Conservation (phyloP, 2,888 invertebrate species). For the Xanthorhoe spadicearia region DNA sequence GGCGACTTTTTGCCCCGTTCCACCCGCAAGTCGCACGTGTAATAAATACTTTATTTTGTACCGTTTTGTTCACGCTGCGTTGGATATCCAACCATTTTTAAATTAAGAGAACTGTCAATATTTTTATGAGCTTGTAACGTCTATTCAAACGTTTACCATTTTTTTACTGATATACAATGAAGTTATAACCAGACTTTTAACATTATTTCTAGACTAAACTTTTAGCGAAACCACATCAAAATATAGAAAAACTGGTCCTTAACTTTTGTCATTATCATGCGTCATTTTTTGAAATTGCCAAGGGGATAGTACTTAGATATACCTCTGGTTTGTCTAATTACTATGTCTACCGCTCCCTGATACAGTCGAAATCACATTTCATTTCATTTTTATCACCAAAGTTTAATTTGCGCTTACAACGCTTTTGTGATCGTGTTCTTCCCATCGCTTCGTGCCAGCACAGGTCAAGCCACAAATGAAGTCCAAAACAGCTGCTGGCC, state of each 20-base stretch:
- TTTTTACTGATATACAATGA: too few species aligned
- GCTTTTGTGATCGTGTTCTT: constrained; percentile 31
- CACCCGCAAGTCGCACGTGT: constrained; percentile 42
- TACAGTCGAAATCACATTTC: too few species aligned
- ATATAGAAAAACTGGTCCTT: neutral
- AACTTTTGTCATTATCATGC: neutral
- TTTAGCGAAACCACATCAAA: too few species aligned
- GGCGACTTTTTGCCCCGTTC: constrained; percentile 54
- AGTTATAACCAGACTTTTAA: too few species aligned
- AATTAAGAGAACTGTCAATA: constrained; percentile 19
- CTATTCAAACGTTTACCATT: too few species aligned
- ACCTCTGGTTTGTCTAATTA: too few species aligned
- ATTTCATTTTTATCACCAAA: too few species aligned
- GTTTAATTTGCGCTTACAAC: constrained; percentile 10
- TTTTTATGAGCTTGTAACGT: neutral
- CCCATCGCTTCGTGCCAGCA: constrained; percentile 39
- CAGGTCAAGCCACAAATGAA: constrained; percentile 75
- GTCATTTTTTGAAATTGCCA: too few species aligned
- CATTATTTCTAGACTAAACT: too few species aligned
- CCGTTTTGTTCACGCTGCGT: constrained; percentile 26
- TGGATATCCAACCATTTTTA: constrained; percentile 14
- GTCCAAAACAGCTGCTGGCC: constrained; percentile 98
- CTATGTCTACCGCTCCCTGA: too few species aligned
- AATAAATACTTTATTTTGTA: constrained; percentile 41
- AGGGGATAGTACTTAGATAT: too few species aligned